Base-by-base conservation (phyloP, 2,888 invertebrate species). In the Unio pictorum region DNA sequence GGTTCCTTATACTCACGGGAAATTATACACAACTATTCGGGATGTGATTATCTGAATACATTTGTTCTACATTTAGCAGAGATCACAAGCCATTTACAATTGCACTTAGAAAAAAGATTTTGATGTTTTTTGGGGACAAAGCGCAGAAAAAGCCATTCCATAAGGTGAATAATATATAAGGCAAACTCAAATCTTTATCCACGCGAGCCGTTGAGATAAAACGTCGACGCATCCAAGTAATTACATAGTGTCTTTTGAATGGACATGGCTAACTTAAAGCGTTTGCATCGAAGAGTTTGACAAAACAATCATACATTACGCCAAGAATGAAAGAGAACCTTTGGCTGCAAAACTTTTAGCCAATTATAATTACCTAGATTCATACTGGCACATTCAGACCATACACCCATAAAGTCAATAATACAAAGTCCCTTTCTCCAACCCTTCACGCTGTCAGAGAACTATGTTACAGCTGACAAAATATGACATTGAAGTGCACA, bases 261-360 rank as follows among this genome's bases (percentile, higher is more conserved):
- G 15, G 82, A 63, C 69, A 82, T n/a, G 73, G 67, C 8, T 69
- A 61, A 59, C 81, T 78, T 0, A 72, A 83, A 4, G 73, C 73
- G 3, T 84, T 73, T 65, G 81, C 83, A 30, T 82, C 81, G 0
- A 80, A 79, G 71, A 65, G 80, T 3, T 64, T 84, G 8, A 80
- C 78, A 1, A 65, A 67, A 34, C 78, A n/a, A 81, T 83, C 69
- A 45, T 57, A 11, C 30, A 28, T n/a, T 83, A 82, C 66, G 78
- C 75, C 15, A 77, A 80, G 61, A 83, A 81, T 11, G 79, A 81
- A 63, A 69, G 76, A 30, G 79, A 83, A 64, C 62, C 75, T 59
- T 70, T 71, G 81, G 79, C 20, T 69, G 73, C 7, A 71, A 76
- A 30, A 61, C 71, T 20, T 84, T 84, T 67, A 75, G 75, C 45